Evolutionary conservation across 2,888 invertebrate species (phyloP), one percentile per base, ranked within the genome.

Genomic region (Harpalus rubripes): DNA sequence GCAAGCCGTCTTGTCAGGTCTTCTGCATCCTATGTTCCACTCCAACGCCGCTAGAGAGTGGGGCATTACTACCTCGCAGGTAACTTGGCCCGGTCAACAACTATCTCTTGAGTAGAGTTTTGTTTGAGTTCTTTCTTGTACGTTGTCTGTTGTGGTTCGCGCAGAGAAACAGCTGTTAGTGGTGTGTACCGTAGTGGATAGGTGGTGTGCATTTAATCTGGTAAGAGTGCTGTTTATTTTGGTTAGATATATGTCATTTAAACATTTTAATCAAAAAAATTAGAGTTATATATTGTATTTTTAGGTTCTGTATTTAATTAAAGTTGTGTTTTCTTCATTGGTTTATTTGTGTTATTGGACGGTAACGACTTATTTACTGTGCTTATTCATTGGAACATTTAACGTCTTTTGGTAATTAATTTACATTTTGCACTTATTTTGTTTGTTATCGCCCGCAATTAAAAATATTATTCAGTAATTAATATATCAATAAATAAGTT

Each of bases 21-120:
- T 52, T 72, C 72, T 52, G 44, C 44, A 52, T 52, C 44, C 12
- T 52, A 78, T 84, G 84, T 84, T 84, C 76, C 84, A 78, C 44
- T 78, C 65, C 39, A 78, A 32, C 78, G 84, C 58, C 56, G 32
- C n/a, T 7, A 7, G 58, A 83, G 82, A 83, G 83, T 84, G 84
- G 84, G 84, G 78, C 84, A 56, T 15, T 22, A 56, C 63, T 59
- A 44, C 58, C 12, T n/a, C 52, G 39, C 22, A 58, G 58, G 82
- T 82, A 72, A 82, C 82, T 78, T 52, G 84, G 78, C 44, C 84
- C 63, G 84, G 78, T 63, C 84, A 78, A 78, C 78, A 76, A 84
- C 83, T 84, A 84, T 84, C 84, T 84, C 78, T 78, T 56, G 44
- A 63, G 26, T 22, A 22, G 22, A 22, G 22, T 22, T 12, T 15